phyloP scores from a whole-genome alignment of 2,113 vertebrate genomes.

The Lanius ludovicianus region DNA sequence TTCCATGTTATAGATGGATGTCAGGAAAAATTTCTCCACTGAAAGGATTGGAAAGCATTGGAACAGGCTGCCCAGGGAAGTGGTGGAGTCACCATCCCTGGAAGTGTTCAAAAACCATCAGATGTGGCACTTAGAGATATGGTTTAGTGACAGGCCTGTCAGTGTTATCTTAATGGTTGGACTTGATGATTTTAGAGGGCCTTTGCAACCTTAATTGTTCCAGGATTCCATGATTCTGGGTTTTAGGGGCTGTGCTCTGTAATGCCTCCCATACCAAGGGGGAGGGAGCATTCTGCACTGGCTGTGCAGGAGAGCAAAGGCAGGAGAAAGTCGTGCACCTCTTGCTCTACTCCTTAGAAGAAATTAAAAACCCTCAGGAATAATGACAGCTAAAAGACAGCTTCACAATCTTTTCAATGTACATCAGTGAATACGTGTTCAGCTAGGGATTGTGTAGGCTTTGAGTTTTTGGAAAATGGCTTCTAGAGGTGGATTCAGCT shows the following conservation, averaged over 20 bases:
- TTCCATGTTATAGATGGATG: neutral
- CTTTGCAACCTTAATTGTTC: neutral
- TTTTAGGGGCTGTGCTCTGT: neutral
- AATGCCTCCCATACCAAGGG: neutral
- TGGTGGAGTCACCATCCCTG: neutral
- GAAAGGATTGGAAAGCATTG: neutral
- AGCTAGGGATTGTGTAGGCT: neutral
- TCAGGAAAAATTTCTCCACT: neutral
- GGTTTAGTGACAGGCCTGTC: neutral
- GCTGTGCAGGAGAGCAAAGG: neutral
- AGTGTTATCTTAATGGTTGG: neutral
- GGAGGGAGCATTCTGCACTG: neutral
- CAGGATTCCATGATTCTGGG: fast-evolving
- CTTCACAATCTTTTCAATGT: neutral
- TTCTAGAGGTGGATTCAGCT: neutral
- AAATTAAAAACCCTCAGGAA: neutral
- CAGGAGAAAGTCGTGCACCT: neutral
- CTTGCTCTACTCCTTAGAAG: neutral
- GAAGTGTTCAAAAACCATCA: neutral
- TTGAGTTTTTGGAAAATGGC: neutral
- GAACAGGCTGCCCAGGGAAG: neutral
- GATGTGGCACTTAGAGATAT: neutral
- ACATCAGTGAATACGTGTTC: fast-evolving
- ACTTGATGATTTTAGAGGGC: neutral
- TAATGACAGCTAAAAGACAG: neutral